A percentile compares a stretch with the other conserved stretches of the same genome.
Evolutionary conservation across 1,140 invertebrate genomes (phyloP).

Genomic region (Drosophila fuyamai): DNA sequence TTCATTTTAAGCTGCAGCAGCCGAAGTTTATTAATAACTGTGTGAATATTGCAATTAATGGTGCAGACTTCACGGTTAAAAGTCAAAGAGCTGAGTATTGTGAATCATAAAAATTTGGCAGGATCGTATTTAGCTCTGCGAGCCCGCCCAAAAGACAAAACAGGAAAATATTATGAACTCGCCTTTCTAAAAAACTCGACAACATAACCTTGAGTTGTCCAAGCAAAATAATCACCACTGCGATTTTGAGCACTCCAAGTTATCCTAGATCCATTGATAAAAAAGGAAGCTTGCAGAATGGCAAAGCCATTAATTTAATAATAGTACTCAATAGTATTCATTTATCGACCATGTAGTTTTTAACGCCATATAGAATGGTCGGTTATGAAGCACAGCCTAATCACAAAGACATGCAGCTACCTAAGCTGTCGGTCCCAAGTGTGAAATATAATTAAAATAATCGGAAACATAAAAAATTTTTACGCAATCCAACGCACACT

Average conservation of each 20-base stretch:
- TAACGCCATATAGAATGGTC: conserved; percentile 32
- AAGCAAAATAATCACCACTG: background rate
- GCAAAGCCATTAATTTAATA: no score
- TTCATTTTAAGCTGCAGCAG: conserved; percentile 19
- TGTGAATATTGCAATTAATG: conserved; percentile 19
- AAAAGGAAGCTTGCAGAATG: no score
- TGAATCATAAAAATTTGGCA: background rate
- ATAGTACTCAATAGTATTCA: no score
- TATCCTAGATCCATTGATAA: background rate
- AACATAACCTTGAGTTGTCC: conserved; percentile 40
- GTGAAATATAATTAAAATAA: conserved; percentile 73
- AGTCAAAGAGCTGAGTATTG: background rate
- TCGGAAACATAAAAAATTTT: conserved; percentile 68
- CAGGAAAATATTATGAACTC: conserved; percentile 25
- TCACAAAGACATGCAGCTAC: conserved; percentile 17
- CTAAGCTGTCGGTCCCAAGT: conserved; percentile 33
- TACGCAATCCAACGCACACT: conserved; percentile 57
- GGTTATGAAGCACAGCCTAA: conserved; percentile 35
- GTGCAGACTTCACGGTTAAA: background rate
- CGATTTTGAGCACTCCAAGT: background rate
- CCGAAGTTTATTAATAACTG: conserved; percentile 13
- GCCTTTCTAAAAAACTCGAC: conserved; percentile 54
- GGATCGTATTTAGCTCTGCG: background rate
- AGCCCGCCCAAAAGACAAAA: conserved; percentile 11
- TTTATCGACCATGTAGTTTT: no score